These are phyloP conservation scores for Anthoscopus minutus DNA, from an alignment of 2,113 vertebrate genomes.

Conservation along the genomic window DNA sequence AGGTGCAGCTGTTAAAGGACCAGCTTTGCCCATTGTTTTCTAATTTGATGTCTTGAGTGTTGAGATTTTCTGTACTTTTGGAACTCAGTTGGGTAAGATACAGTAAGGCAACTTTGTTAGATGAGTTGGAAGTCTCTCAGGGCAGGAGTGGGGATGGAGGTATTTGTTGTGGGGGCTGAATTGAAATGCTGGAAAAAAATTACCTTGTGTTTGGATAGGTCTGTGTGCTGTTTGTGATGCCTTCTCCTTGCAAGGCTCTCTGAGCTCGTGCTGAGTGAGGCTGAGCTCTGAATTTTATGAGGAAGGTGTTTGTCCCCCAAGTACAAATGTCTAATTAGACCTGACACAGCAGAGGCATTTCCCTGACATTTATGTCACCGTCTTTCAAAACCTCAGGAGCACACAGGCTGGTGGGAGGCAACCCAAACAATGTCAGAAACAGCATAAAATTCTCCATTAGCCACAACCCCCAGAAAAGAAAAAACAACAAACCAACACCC, in stretches of 20 bases:
- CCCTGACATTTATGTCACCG: slow-evolving; percentile 71
- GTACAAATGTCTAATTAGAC: slow-evolving; percentile 73
- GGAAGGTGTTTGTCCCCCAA: slow-evolving; percentile 60
- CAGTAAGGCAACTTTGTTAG: neutral
- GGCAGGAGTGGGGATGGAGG: neutral
- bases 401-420: slow-evolving; percentile 66
- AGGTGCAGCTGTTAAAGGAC: neutral
- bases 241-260: neutral
- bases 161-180: neutral
- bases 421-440: slow-evolving; percentile 73
- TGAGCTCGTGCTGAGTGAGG: neutral
- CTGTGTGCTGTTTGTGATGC: neutral
- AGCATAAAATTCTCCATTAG: slow-evolving; percentile 76
- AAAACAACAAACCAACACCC: slow-evolving; percentile 1
- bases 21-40: neutral
- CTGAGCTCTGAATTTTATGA: slow-evolving; percentile 56
- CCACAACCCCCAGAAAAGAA: slow-evolving; percentile 63
- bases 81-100: neutral
- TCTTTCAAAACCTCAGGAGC: slow-evolving; percentile 66
- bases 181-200: neutral
- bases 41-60: neutral
- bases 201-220: neutral
- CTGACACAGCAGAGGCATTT: slow-evolving; percentile 69
- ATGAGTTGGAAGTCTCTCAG: neutral
- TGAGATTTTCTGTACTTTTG: neutral